Base-by-base conservation (phyloP, 2,113 vertebrate species). In the Piprites chloris region DNA sequence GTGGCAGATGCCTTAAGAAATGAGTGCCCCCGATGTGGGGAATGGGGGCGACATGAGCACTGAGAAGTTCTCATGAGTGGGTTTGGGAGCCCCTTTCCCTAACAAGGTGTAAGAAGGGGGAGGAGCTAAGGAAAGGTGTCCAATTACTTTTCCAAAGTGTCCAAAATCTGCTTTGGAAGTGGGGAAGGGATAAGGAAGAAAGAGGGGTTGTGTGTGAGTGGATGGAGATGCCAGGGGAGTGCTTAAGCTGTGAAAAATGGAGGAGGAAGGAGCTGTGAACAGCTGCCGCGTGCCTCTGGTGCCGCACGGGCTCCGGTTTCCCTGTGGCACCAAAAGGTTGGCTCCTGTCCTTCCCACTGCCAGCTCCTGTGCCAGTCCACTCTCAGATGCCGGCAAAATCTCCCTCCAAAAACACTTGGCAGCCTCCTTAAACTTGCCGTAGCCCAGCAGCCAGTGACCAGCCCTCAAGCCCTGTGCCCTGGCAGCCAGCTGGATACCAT, bases 181-280 rank as follows among this genome's bases (percentile, higher is more conserved):
- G 20, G 26, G 23, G 50, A 76, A 41, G 32, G 41, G 22, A 15
- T n/a, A 0, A 3, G 80, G 23, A 59, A 46, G 37, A 2, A 2
- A 35, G 50, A 75, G 46, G 27, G 59, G 26, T 12, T 21, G 18
- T 8, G 1, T 28, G 69, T 52, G 65, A 78, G 85, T 5, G 56
- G 72, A 18, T 6, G 72, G 73, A 74, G 73, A 73, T 89, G 95
- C 84, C 28, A 19, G 78, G 74, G 28, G 0, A 76, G 46, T 95
- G 74, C 85, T 95, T 94, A 93, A 93, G 90, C 94, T 42, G 78
- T 93, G 94, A 95, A 85, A 93, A 95, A 95, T 82, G 93, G 91
- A 77, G 95, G 85, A 28, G 44, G 92, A 93, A 87, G 85, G 78
- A 90, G 90, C 88, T 85, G 94, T 1, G 91, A 95, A 82, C 88